Conservation (phyloP, 2,888 invertebrate species). For the Acleris holmiana region DNA sequence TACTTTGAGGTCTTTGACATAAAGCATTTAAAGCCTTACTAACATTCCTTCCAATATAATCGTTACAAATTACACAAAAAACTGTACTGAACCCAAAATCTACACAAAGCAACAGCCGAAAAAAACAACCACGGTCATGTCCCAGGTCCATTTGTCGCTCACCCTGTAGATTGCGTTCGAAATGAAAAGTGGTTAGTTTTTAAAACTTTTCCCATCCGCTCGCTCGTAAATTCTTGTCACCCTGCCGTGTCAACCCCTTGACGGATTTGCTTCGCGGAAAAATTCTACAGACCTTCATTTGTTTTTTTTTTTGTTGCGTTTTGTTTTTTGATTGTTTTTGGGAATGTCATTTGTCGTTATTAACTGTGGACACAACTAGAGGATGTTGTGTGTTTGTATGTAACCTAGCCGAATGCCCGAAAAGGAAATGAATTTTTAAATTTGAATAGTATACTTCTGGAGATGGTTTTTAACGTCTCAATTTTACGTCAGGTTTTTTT, state of each 20-base stretch:
- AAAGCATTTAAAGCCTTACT: no score
- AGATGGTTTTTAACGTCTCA: no score
- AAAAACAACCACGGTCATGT: constrained; percentile 66
- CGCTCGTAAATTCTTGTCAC: constrained; percentile 67
- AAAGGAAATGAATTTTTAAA: no score
- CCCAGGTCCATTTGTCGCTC: constrained; percentile 68
- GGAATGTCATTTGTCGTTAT: background rate
- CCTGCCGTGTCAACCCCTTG: constrained; percentile 64
- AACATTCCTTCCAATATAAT: no score
- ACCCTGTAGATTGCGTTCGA: constrained; percentile 74
- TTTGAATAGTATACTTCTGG: no score
- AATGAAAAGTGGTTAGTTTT: constrained; percentile 79
- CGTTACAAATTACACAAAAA: no score
- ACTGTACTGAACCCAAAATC: constrained; percentile 24
- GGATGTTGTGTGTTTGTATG: no score
- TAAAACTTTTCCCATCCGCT: constrained; percentile 62
- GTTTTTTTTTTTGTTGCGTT: background rate
- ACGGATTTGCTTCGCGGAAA: constrained; percentile 67
- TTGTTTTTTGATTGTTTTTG: background rate
- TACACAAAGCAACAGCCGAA: constrained; percentile 42
- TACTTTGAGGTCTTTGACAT: no score
- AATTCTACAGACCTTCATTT: constrained; percentile 28
- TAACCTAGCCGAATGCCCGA: no score
- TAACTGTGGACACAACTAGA: no score
- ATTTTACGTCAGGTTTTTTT: no score